phyloP scores from a whole-genome alignment of 2,888 invertebrate species.

The Calameuta idolon region DNA sequence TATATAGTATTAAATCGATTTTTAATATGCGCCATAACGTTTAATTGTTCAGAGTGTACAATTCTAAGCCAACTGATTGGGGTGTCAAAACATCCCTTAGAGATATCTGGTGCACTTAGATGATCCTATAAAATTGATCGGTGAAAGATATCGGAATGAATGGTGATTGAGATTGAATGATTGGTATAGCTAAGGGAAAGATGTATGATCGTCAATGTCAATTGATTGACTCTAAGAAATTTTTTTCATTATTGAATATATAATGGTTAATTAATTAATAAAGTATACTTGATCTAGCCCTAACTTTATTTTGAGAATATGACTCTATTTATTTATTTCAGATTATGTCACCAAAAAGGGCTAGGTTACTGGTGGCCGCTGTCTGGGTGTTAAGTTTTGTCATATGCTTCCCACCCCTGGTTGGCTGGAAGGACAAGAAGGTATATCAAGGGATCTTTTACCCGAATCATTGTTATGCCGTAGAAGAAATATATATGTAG shows the following conservation, averaged over 20 bases:
- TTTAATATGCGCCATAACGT: neutral
- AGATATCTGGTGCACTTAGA: neutral
- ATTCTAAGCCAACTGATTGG: neutral
- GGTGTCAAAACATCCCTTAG: neutral
- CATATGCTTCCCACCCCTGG: conserved; percentile 95
- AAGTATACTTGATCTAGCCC: neutral
- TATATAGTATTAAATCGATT: neutral
- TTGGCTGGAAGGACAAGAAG: conserved; percentile 89
- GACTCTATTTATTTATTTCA: conserved; percentile 48
- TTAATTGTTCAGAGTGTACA: neutral
- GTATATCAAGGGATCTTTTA: conserved; percentile 61
- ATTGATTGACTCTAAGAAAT: neutral
- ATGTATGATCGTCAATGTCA: neutral
- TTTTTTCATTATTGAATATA: neutral
- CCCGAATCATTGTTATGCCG: neutral
- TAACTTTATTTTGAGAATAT: neutral
- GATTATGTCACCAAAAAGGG: conserved; percentile 87
- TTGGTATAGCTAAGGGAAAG: neutral
- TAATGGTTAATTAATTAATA: neutral
- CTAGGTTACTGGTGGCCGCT: conserved; percentile 88
- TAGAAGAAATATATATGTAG: neutral
- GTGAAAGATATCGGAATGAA: neutral
- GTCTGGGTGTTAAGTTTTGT: conserved; percentile 96
- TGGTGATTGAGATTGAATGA: neutral
- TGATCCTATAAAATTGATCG: neutral